These are phyloP conservation scores for Helostoma temminkii DNA, from an alignment of 2,797 vertebrate genomes.

Conservation along the genomic window DNA sequence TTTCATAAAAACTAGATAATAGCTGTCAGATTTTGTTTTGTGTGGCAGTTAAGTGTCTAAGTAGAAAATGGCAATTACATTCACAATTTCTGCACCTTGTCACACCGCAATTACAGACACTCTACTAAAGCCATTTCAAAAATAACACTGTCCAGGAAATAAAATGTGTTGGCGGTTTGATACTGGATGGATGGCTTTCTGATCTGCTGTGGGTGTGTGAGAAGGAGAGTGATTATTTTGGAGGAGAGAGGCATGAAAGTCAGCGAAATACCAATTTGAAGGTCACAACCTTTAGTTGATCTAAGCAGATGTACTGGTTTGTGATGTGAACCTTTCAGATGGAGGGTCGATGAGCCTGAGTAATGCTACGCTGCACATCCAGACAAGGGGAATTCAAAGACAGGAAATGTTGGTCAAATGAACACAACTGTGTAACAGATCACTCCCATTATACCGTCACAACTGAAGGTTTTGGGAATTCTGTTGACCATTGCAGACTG, in stretches of 20 bases:
- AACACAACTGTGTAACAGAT: conserved; percentile 46
- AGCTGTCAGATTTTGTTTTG: conserved; percentile 54
- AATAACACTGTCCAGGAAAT: conserved; percentile 31
- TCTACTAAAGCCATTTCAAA: conserved; percentile 22
- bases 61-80: conserved; percentile 34
- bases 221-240: conserved; percentile 58
- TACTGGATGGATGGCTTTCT: conserved; percentile 17
- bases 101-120: conserved; percentile 22
- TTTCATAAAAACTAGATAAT: conserved; percentile 53
- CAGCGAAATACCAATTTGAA: conserved; percentile 80
- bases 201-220: conserved; percentile 39
- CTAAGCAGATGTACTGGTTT: conserved; percentile 72
- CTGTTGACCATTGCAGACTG: background rate
- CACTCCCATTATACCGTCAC: conserved; percentile 13
- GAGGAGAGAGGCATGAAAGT: conserved; percentile 73
- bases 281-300: conserved; percentile 81
- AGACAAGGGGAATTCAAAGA: conserved; percentile 40
- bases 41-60: conserved; percentile 16
- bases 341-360: conserved; percentile 53
- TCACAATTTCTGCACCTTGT: conserved; percentile 10
- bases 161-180: conserved; percentile 1
- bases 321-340: conserved; percentile 77
- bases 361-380: conserved; percentile 23
- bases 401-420: conserved; percentile 9
- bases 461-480: background rate